Evolutionary conservation across 2,113 vertebrate species (phyloP).

Genomic region (Heterotilapia buettikoferi): DNA sequence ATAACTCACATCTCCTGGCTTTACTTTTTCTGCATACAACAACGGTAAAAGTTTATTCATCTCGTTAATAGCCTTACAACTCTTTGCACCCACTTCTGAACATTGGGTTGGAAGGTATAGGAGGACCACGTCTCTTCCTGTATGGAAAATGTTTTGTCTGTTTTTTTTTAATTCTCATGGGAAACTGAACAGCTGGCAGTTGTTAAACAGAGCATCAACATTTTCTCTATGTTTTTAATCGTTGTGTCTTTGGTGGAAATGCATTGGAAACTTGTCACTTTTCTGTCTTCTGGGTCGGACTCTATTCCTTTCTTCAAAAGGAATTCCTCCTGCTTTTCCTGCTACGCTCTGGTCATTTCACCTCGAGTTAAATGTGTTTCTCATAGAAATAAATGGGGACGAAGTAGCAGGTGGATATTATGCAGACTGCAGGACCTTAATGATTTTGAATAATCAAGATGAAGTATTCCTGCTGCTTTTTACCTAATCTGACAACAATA

Average conservation of each 20-base stretch:
- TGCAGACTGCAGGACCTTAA: neutral
- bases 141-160: neutral
- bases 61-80: neutral
- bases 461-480: neutral
- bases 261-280: neutral
- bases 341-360: neutral
- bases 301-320: neutral
- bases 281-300: neutral
- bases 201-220: neutral
- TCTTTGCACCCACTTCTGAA: neutral
- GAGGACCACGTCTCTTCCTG: neutral
- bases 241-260: neutral
- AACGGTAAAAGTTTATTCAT: neutral
- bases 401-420: neutral
- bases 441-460: neutral
- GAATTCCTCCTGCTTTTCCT: neutral
- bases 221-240: neutral
- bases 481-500: neutral
- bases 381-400: neutral
- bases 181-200: neutral
- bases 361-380: neutral
- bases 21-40: neutral
- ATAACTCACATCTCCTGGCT: neutral
- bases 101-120: neutral
- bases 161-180: accelerated